Evolutionary conservation across 2,113 vertebrate species (phyloP), one percentile per base, ranked within the genome.

Genomic region (Solea solea): DNA sequence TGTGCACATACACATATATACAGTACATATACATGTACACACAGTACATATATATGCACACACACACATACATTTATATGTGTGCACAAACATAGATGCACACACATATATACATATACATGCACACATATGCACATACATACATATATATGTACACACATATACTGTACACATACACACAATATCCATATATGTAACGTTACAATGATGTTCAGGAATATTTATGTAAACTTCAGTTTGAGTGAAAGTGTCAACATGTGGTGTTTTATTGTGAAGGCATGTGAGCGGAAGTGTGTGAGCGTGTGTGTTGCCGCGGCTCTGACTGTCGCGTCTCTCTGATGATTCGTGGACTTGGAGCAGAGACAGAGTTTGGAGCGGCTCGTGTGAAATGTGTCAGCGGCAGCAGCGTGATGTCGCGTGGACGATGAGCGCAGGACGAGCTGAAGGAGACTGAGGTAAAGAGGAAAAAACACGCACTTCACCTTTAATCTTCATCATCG

Each of bases 351-450:
- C 93, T 93, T 85, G 90, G 76, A 92, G 94, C 93, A 91, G 90
- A 90, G 21, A 93, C 90, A 89, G 91, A 92, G 94, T 93, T 94
- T 93, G 95, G 94, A 96, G 96, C 95, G 96, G 94, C 93, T 91
- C 93, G 92, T 96, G 95, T 92, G 94, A 96, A 95, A 94, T 94
- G 94, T 92, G 87, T 82, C 92, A 48, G 14, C 34, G 34, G 34
- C 21, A 21, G 21, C 21, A 91, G 81, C 88, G 83, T 90, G 93
- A 95, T 87, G 94, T 89, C 92, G 93, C 88, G 89, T 64, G 88
- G 87, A 89, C 91, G 91, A 92, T 90, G 84, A 77, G 75, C 81
- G 87, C 86, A 84, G 80, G 86, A 86, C 90, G 87, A 34, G 34
- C 34, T 48, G 74, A 61, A 73, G 83, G 72, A 86, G 53, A 74